Evolutionary conservation across 2,888 invertebrate genomes (phyloP).

Genomic region (Sphaeridia pumilis): DNA sequence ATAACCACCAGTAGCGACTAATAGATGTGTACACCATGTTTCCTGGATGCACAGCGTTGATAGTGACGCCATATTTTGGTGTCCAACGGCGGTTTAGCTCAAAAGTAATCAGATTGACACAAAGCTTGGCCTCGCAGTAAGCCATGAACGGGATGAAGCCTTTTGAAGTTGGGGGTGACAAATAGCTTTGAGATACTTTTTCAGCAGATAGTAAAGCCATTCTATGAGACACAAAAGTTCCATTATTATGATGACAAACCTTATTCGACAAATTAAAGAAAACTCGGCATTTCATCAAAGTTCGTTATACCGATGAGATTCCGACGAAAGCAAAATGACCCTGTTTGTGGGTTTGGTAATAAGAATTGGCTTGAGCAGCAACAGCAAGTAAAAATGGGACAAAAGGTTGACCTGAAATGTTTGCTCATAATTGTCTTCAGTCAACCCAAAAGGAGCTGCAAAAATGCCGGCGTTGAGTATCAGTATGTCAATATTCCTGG

Average conservation of each 20-base stretch:
- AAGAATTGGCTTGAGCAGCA: slow-evolving; percentile 59
- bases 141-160: slow-evolving; percentile 71
- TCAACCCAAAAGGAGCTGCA: slow-evolving; percentile 57
- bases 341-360: slow-evolving; percentile 52
- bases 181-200: slow-evolving; percentile 40
- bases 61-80: slow-evolving; percentile 50
- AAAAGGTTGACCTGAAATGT: slow-evolving; percentile 81
- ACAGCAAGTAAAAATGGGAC: slow-evolving; percentile 65
- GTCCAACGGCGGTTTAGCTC: slow-evolving; percentile 63
- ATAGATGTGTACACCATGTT: slow-evolving; percentile 75
- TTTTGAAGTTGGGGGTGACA: slow-evolving; percentile 55
- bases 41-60: slow-evolving; percentile 78
- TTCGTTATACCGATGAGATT: slow-evolving; percentile 82
- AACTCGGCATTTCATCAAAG: no score
- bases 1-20: slow-evolving; percentile 74
- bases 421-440: slow-evolving; percentile 62
- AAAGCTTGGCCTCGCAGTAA: slow-evolving; percentile 83
- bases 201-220: no score
- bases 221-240: no score
- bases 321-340: slow-evolving; percentile 76
- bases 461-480: slow-evolving; percentile 75
- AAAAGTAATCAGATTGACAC: slow-evolving; percentile 69
- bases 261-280: no score
- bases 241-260: no score
- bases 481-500: slow-evolving; percentile 15